Base-by-base conservation (phyloP, 2,888 invertebrate genomes). In the Tanypteryx hageni region DNA sequence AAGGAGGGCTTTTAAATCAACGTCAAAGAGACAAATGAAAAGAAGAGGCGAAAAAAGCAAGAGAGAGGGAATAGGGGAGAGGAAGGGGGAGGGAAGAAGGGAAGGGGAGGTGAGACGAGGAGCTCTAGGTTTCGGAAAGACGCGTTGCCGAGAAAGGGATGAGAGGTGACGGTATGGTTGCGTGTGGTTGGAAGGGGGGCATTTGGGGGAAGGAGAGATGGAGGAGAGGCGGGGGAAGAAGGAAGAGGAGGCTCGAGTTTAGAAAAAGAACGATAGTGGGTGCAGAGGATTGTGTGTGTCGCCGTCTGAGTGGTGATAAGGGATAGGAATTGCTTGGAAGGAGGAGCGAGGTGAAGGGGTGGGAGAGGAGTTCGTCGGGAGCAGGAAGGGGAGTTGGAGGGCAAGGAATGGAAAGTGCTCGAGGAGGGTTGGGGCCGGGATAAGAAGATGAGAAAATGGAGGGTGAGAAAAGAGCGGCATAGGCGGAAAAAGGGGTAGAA, bases 1-100 rank as follows among this genome's bases (percentile, higher is more conserved):
- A 89, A 89, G 89, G 89, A 89, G 89, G 89, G 68, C 89, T 89
- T 89, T 89, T 89, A 89, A 89, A 89, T 89, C 89, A 89, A 89
- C 64, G 89, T 89, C 89, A 89, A 56, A 64, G 89, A 89, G 89
- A 89, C 89, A 89, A 89, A 89, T 89, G 89, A 89, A 89, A 89
- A 89, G 89, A 68, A 89, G 89, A 89, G 83, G n/a, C 89, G 89
- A 89, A 89, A 89, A 89, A 89, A 89, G 61, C 68, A 83, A n/a
- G 83, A 57, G 13, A 13, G 82, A 82, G 16, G 18, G 11, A 16
- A n/a, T n/a, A n/a, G n/a, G n/a, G n/a, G 8, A 57, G 83, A n/a
- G 0, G 13, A 44, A 18, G 57, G 57, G 44, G 9, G 3, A 31
- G n/a, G n/a, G n/a, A n/a, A n/a, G n/a, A n/a, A n/a, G 83, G n/a